Evolutionary conservation across 2,113 vertebrate genomes (phyloP).

Genomic region (Hyaena hyaena): DNA sequence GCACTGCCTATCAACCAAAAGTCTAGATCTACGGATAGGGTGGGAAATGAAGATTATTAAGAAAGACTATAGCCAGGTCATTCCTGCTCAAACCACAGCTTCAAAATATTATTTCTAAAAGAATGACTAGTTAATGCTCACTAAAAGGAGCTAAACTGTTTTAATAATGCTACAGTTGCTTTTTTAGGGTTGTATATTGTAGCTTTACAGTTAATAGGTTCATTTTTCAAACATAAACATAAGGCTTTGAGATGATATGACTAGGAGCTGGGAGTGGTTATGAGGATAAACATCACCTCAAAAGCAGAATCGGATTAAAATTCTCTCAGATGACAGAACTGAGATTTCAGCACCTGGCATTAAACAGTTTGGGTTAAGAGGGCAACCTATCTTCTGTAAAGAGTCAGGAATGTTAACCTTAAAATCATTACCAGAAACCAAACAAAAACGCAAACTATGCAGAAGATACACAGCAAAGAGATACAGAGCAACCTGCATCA

Average conservation of each 20-base stretch:
- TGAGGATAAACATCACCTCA: not conserved
- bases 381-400: not conserved
- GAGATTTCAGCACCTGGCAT: not conserved
- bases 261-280: not conserved
- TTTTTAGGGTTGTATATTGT: not conserved
- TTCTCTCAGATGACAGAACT: not conserved
- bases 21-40: not conserved
- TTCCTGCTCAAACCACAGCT: not conserved
- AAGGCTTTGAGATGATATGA: not conserved
- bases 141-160: not conserved
- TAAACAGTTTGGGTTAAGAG: not conserved
- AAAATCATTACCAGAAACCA: not conserved
- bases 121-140: not conserved
- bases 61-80: not conserved
- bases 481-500: not conserved
- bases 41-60: not conserved
- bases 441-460: not conserved
- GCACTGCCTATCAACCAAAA: not conserved
- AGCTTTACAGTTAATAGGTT: not conserved
- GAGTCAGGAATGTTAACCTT: not conserved
- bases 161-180: not conserved
- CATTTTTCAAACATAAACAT: conserved; percentile 48
- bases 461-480: not conserved
- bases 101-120: not conserved
- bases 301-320: conserved; percentile 24